Evolutionary conservation across 2,113 vertebrate genomes (phyloP), one percentile per base, ranked within the genome.

Genomic region (Malurus cyaneus): DNA sequence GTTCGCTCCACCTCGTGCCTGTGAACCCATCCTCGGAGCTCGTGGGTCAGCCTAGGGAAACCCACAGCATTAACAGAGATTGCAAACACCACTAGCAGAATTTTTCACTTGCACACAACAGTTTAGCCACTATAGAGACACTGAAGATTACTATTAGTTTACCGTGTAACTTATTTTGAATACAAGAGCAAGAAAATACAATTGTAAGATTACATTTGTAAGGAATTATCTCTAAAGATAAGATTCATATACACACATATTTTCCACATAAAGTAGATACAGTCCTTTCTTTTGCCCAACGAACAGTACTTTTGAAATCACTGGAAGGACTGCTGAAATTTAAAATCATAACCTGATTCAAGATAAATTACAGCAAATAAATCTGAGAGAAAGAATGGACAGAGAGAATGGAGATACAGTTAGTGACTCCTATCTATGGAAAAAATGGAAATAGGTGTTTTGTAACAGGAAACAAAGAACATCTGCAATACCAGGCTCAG

Each of bases 11-110:
- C 96, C 79, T 96, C 91, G 18, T 96, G 96, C 53, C 96, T 92
- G 36, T 93, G 96, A 61, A 96, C 96, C 96, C 96, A 96, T 6
- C 96, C 96, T 31, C 96, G 94, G 25, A 96, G 94, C 23, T 96
- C 96, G 0, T 96, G 96, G 60, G 84, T 94, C 80, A 96, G 61
- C 86, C 96, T 96, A 41, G 47, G 60, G 49, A 59, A 77, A 24
- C 1, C 32, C 77, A 85, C 26, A 93, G 41, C 24, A 17, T 79
- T 49, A 77, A 25, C 11, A 93, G 21, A 18, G 4, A 6, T 62
- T 61, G 50, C 59, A 46, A 32, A 72, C 31, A 61, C 10, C 34
- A 32, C 31, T 14, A 15, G 6, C 34, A 61, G 11, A 34, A 3
- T 1, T 36, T 39, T 34, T 71, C 14, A 5, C 19, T 5, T 54